Evolutionary conservation across 2,113 vertebrate species (phyloP), one percentile per base, ranked within the genome.

Genomic region (Misgurnus mizolepis): DNA sequence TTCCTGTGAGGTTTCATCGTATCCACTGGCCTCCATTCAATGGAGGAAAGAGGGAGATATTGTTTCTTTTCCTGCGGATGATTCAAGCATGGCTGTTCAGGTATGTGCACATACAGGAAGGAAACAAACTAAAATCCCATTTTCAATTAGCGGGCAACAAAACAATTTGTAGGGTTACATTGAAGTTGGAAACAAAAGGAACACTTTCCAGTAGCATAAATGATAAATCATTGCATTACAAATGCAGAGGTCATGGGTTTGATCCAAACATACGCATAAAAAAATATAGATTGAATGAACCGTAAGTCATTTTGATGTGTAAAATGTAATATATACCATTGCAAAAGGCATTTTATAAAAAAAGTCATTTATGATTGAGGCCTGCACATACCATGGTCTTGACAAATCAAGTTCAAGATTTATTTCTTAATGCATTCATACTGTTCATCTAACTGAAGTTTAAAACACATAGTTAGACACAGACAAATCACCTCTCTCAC

Each of bases 11-110:
- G 88, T 86, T 49, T 85, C 82, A 6, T 85, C 85, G 5, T 88
- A 84, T 64, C 87, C 87, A 7, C n/a, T 83, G 80, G 87, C 87
- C 4, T 76, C 82, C 65, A 79, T 89, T 27, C 83, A 83, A 14
- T 89, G 88, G 88, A 83, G 78, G 22, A 89, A 88, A 81, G 87
- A 87, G 12, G 87, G 85, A 5, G 79, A 86, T 34, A 67, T 75
- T 67, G 76, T 84, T 15, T 86, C 84, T 62, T 79, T 86, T 27
- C 85, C 80, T 40, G 73, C 80, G n/a, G 87, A 87, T 61, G 85
- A 84, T 73, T 79, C 86, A 60, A 83, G 80, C 82, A 82, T 70
- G 18, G 81, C 82, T 41, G 77, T 84, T 55, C 87, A 88, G 85
- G 88, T 89, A 76, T 56, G 39, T 43, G 15, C 1, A 49, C 58